phyloP scores from a whole-genome alignment of 1,140 invertebrate genomes.

The Fopius arisanus region DNA sequence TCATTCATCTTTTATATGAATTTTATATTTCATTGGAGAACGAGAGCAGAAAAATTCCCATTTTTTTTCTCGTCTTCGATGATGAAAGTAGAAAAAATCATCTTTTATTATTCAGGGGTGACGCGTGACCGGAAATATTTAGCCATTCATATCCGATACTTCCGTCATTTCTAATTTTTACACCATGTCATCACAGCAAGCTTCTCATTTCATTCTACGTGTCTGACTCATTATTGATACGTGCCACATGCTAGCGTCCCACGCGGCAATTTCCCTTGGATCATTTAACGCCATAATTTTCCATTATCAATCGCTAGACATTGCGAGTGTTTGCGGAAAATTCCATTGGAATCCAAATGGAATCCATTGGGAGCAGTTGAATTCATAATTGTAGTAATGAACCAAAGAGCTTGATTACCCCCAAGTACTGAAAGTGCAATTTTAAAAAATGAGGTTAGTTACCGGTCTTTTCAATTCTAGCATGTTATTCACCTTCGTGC shows the following conservation, averaged over 20 bases:
- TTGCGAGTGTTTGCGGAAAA: neutral
- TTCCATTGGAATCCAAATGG: neutral
- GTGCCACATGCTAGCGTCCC: neutral
- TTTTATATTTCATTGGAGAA: too few species aligned
- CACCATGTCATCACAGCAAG: neutral
- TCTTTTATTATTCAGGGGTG: neutral
- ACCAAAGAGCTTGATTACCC: neutral
- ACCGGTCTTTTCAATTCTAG: neutral
- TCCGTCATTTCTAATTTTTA: neutral
- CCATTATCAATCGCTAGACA: neutral
- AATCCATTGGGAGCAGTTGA: neutral
- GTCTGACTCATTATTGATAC: neutral
- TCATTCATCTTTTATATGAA: too few species aligned
- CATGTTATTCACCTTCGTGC: neutral
- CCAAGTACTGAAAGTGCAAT: neutral
- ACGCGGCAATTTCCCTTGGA: neutral
- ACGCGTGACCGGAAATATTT: neutral
- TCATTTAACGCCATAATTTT: neutral
- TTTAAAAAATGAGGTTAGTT: neutral
- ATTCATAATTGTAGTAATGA: neutral
- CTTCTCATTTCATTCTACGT: neutral
- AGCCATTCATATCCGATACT: neutral
- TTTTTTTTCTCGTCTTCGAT: too few species aligned
- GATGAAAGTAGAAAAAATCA: neutral
- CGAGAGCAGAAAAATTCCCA: too few species aligned